Conservation (phyloP, 2,888 invertebrate species). For the Diarsia dahlii region DNA sequence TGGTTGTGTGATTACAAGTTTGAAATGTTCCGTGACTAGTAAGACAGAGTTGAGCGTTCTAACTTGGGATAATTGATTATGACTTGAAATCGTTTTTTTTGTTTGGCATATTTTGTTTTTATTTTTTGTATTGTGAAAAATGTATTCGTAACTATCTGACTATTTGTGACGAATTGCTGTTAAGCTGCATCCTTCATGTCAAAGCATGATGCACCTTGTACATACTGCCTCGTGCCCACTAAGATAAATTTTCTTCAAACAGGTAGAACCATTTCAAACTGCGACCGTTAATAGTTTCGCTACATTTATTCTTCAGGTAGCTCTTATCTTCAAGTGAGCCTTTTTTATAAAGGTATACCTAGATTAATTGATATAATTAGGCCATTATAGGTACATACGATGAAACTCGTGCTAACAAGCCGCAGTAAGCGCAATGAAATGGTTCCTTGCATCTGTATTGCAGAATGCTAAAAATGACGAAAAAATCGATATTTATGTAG, state of each 20-base stretch:
- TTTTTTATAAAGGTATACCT: constrained; percentile 46
- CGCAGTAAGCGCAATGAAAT: constrained; percentile 58
- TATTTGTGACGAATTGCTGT: not conserved
- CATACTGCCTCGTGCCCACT: not conserved
- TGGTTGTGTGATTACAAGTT: constrained; percentile 13
- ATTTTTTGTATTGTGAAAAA: not conserved
- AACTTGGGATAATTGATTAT: too few relatives aligned
- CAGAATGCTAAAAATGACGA: constrained; percentile 69
- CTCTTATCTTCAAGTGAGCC: constrained; percentile 46
- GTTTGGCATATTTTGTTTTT: not conserved
- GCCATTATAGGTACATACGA: constrained; percentile 61
- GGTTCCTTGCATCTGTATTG: constrained; percentile 53
- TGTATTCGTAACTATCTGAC: not conserved
- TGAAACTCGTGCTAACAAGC: constrained; percentile 65
- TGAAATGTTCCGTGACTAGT: constrained; percentile 20
- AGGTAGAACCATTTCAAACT: constrained; percentile 28
- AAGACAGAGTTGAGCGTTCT: not conserved
- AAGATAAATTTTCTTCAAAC: constrained; percentile 6
- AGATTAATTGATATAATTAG: constrained; percentile 67
- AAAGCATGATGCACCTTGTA: not conserved
- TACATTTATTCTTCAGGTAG: constrained; percentile 23
- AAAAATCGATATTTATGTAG: constrained; percentile 71
- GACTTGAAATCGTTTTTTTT: too few relatives aligned
- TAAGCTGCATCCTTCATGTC: not conserved
- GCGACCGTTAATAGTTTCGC: constrained; percentile 27